These are phyloP conservation scores for Larimichthys polyactis DNA, from an alignment of 2,113 vertebrate species.

Conservation along the genomic window DNA sequence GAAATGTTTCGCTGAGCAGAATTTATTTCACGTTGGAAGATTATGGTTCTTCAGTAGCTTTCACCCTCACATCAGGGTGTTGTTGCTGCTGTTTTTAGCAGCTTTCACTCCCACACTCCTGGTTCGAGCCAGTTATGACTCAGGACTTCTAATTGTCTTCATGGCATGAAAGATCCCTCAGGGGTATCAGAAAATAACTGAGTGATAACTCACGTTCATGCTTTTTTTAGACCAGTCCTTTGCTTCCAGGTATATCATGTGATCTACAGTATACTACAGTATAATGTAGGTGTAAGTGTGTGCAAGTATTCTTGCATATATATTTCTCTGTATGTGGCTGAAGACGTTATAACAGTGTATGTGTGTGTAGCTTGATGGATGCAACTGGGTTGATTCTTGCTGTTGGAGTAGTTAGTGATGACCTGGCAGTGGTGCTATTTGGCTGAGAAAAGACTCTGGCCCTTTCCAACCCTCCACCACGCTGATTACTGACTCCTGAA, in stretches of 20 bases:
- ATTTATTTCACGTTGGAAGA: constrained; percentile 40
- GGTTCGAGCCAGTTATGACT: constrained; percentile 73
- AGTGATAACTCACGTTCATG: constrained; percentile 58
- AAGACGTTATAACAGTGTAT: neutral
- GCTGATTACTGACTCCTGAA: constrained; percentile 66
- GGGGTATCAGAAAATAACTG: constrained; percentile 72
- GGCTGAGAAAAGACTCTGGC: constrained; percentile 51
- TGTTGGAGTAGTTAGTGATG: constrained; percentile 40
- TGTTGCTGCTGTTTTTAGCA: constrained; percentile 76
- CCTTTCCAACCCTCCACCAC: constrained; percentile 30
- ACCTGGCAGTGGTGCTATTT: constrained; percentile 53
- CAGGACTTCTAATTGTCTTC: constrained; percentile 77
- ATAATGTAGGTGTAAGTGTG: neutral
- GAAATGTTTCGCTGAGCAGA: constrained; percentile 34
- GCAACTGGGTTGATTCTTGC: constrained; percentile 24
- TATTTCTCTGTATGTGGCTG: neutral
- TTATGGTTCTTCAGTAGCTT: constrained; percentile 68
- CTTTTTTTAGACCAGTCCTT: constrained; percentile 35
- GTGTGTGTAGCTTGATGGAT: neutral
- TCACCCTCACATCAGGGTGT: constrained; percentile 71
- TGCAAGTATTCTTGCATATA: neutral
- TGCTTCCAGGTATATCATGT: constrained; percentile 41
- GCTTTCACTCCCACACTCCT: constrained; percentile 76
- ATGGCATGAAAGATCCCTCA: constrained; percentile 64
- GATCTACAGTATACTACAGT: constrained; percentile 14